Conservation (phyloP, 2,797 vertebrate species). For the Erethizon dorsatum region DNA sequence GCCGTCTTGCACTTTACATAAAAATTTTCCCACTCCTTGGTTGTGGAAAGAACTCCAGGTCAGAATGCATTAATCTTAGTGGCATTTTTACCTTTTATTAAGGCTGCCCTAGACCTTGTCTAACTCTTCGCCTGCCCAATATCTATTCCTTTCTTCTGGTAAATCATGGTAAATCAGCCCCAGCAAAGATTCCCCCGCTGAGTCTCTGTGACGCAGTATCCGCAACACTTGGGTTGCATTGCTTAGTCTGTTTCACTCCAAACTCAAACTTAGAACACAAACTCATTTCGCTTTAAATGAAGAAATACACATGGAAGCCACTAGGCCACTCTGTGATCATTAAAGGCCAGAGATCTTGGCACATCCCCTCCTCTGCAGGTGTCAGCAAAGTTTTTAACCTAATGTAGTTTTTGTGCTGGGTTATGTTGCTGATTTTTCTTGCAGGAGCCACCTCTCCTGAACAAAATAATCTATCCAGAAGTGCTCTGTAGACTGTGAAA, state of each 20-base stretch:
- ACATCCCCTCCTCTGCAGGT: background rate
- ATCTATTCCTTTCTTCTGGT: background rate
- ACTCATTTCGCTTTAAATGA: background rate
- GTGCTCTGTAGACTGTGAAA: background rate
- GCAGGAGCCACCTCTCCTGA: background rate
- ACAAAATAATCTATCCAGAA: background rate
- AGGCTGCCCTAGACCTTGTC: background rate
- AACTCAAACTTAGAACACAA: background rate
- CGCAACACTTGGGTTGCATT: background rate
- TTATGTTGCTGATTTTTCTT: background rate
- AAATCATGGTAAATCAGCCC: background rate
- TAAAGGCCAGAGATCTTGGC: background rate
- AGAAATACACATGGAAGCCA: background rate
- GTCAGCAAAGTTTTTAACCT: background rate
- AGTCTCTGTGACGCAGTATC: background rate
- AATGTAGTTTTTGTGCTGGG: background rate
- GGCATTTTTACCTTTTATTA: background rate
- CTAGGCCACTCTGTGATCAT: background rate
- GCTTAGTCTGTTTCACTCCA: background rate
- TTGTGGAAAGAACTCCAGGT: background rate
- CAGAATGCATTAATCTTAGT: background rate
- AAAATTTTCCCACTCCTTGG: background rate
- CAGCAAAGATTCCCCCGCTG: too few species aligned
- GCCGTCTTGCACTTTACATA: background rate
- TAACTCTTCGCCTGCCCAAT: background rate